Percentiles rank a stretch among this genome's conserved stretches.
Evolutionary conservation across 2,888 invertebrate species (phyloP).

Genomic region (Penaeus monodon): DNA sequence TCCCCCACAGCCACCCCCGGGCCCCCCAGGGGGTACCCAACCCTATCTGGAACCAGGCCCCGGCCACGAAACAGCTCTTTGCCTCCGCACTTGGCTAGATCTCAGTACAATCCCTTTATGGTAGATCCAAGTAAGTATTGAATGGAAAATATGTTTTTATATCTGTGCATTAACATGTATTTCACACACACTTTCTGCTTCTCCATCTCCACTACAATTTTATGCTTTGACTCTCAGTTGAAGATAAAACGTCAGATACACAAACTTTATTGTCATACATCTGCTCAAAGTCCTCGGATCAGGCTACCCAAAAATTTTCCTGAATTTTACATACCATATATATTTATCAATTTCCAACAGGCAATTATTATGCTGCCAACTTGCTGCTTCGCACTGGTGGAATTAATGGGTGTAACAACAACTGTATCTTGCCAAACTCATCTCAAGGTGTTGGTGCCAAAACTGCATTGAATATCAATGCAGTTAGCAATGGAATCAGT

Average conservation of each 20-base stretch:
- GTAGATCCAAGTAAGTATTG: constrained; percentile 13
- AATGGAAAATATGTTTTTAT: not conserved
- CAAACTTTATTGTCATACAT: too few relatives aligned
- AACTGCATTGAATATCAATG: constrained; percentile 18
- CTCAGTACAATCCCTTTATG: constrained; percentile 15
- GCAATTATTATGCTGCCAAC: constrained; percentile 12
- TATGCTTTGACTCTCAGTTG: too few relatives aligned
- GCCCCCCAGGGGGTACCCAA: constrained; percentile 17
- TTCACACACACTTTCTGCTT: too few relatives aligned
- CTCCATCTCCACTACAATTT: too few relatives aligned
- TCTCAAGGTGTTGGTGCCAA: not conserved
- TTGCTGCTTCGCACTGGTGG: constrained; percentile 15
- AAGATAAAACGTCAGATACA: too few relatives aligned
- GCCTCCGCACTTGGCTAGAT: constrained; percentile 11
- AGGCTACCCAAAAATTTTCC: not conserved
- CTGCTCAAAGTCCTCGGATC: too few relatives aligned
- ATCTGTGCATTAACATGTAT: too few relatives aligned
- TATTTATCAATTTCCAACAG: not conserved
- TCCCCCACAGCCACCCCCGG: constrained; percentile 20
- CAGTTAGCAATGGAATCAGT: constrained; percentile 17
- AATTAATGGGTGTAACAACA: constrained; percentile 15
- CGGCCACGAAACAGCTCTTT: constrained; percentile 1
- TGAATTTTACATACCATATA: not conserved
- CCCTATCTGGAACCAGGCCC: constrained; percentile 26
- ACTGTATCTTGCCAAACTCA: constrained; percentile 14